Evolutionary conservation across 2,113 vertebrate species (phyloP).

Genomic region (Microtus oregoni): DNA sequence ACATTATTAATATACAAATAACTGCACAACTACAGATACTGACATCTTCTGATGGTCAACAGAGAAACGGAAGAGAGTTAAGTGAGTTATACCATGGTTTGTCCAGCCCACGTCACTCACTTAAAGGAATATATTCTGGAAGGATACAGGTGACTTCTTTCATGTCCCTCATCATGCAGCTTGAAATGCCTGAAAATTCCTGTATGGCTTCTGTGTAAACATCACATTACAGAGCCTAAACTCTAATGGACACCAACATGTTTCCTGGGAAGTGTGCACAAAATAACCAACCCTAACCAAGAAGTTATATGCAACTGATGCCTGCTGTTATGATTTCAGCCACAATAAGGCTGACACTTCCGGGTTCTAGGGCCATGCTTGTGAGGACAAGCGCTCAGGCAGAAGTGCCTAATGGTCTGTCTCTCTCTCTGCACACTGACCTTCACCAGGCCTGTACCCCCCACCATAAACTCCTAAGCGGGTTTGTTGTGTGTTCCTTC

Average conservation of each 20-base stretch:
- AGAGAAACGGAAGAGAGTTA: background rate
- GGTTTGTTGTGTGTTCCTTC: too few relatives aligned
- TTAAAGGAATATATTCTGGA: background rate
- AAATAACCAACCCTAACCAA: background rate
- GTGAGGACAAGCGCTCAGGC: too few relatives aligned
- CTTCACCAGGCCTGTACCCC: too few relatives aligned
- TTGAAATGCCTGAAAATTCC: background rate
- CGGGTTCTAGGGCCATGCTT: too few relatives aligned
- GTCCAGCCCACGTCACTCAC: background rate
- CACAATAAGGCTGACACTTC: too few relatives aligned
- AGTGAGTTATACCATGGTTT: background rate
- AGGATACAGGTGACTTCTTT: background rate
- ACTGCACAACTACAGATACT: background rate
- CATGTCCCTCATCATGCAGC: background rate
- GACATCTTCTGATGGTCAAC: slow-evolving; percentile 26
- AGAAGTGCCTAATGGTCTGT: too few relatives aligned
- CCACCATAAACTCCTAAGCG: too few relatives aligned
- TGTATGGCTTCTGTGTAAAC: background rate
- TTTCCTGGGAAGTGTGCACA: background rate
- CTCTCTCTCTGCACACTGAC: too few relatives aligned
- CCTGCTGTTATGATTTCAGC: background rate
- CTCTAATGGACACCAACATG: slow-evolving; percentile 16
- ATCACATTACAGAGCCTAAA: slow-evolving; percentile 30
- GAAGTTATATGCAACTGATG: background rate
- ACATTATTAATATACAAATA: background rate